Conservation (phyloP, 1,140 invertebrate species). For the Trichomalopsis sarcophagae region DNA sequence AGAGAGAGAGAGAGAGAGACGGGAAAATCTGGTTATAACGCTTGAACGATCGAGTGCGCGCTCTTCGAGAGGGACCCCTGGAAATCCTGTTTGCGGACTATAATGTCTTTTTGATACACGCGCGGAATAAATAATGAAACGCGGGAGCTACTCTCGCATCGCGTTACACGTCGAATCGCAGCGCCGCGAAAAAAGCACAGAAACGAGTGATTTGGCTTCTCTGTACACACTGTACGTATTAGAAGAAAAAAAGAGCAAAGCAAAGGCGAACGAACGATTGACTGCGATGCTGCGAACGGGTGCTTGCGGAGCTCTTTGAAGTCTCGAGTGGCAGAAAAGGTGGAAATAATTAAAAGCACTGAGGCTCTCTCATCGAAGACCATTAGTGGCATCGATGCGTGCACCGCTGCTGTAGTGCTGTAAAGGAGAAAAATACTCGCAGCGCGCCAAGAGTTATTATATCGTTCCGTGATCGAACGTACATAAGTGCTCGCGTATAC, state of each 20-base stretch:
- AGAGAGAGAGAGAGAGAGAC: constrained; percentile 24
- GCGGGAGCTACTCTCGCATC: not conserved
- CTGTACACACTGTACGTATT: too few species aligned
- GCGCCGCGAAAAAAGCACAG: not conserved
- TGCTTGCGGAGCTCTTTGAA: constrained; percentile 60
- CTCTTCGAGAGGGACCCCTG: not conserved
- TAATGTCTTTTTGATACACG: constrained; percentile 13
- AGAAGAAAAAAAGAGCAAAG: not conserved
- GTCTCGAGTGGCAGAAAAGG: constrained; percentile 61
- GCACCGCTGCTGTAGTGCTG: constrained; percentile 48
- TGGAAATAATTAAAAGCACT: constrained; percentile 72
- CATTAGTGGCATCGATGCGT: constrained; percentile 65
- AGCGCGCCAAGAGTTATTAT: too few species aligned
- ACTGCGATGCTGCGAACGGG: constrained; percentile 15
- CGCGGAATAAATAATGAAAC: constrained; percentile 4
- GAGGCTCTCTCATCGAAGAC: constrained; percentile 66
- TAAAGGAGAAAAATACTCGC: not conserved
- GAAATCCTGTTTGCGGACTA: constrained; percentile 31
- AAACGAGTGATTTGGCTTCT: not conserved
- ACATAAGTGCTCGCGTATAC: not conserved
- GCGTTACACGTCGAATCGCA: not conserved
- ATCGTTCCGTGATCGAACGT: too few species aligned
- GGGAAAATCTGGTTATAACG: constrained; percentile 51
- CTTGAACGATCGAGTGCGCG: constrained; percentile 24
- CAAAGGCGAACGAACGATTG: constrained; percentile 47